phyloP scores from a whole-genome alignment of 2,797 vertebrate species.

The Hemitrygon akajei region DNA sequence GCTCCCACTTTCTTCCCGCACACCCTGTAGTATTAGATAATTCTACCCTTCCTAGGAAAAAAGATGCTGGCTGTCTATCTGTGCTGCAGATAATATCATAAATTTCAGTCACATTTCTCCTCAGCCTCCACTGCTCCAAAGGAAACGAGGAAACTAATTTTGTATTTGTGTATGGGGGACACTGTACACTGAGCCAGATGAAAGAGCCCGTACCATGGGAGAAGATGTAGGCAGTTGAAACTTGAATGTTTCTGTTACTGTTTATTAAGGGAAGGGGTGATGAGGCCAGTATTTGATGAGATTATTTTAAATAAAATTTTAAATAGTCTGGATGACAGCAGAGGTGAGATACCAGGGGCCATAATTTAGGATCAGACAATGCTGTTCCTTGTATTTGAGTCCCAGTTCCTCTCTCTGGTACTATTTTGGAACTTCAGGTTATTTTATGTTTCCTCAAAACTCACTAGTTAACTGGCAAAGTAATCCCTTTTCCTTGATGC shows the following conservation, averaged over 20 bases:
- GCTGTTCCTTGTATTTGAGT: neutral
- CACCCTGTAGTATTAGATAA: too few species aligned
- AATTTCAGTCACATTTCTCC: too few species aligned
- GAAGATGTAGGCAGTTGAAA: neutral
- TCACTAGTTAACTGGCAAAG: neutral
- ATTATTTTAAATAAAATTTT: neutral
- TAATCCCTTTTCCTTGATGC: neutral
- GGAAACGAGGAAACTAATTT: neutral
- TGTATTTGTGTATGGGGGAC: neutral
- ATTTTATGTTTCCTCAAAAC: neutral
- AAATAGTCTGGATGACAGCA: neutral
- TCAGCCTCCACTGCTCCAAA: too few species aligned
- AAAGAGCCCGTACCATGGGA: neutral
- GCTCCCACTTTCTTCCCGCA: too few species aligned
- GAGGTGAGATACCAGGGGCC: neutral
- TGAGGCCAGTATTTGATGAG: neutral
- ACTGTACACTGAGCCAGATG: neutral
- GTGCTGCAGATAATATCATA: too few species aligned
- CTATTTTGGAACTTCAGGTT: neutral
- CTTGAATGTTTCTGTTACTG: neutral
- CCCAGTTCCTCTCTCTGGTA: neutral
- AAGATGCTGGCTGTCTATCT: too few species aligned
- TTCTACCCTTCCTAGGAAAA: too few species aligned
- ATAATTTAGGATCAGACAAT: neutral
- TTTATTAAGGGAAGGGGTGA: neutral